Conservation (phyloP, 30 jellyfish, hydroid and myxozoan species). For the Aurelia sp. region DNA sequence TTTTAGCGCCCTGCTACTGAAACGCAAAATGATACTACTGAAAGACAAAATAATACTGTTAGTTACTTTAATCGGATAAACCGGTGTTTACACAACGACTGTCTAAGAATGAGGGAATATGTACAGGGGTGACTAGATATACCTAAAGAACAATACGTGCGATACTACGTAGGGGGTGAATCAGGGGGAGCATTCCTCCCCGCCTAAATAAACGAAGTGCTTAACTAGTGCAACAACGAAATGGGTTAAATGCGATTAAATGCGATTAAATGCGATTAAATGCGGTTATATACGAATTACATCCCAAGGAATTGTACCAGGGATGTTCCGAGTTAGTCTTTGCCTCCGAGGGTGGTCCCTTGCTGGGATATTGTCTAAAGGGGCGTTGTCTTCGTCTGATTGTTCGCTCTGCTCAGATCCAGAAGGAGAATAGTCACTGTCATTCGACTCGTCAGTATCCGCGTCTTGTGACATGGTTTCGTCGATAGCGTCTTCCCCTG, state of each 20-base stretch:
- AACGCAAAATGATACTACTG: too few species aligned
- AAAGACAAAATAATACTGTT: too few species aligned
- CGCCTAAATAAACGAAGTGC: neutral
- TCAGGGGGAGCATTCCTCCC: slow-evolving; percentile 8
- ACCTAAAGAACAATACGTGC: neutral
- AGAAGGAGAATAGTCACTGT: too few species aligned
- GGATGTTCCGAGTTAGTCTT: neutral
- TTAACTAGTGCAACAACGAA: neutral
- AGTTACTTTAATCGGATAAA: too few species aligned
- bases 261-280: too few species aligned
- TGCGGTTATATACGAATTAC: too few species aligned
- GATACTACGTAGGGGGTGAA: neutral
- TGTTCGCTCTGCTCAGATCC: neutral
- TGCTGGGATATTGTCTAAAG: neutral
- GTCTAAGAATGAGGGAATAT: slow-evolving; percentile 6
- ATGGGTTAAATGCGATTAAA: too few species aligned
- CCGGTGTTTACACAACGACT: neutral
- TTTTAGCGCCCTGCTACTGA: too few species aligned
- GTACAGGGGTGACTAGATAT: neutral
- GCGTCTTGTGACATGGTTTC: too few species aligned
- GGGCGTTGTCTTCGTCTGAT: neutral
- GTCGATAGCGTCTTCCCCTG: too few species aligned
- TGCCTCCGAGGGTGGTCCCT: slow-evolving; percentile 7
- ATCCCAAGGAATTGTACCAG: neutral
- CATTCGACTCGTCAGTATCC: too few species aligned